Evolutionary conservation across 2,113 vertebrate genomes (phyloP).

Genomic region (Barnardius zonarius): DNA sequence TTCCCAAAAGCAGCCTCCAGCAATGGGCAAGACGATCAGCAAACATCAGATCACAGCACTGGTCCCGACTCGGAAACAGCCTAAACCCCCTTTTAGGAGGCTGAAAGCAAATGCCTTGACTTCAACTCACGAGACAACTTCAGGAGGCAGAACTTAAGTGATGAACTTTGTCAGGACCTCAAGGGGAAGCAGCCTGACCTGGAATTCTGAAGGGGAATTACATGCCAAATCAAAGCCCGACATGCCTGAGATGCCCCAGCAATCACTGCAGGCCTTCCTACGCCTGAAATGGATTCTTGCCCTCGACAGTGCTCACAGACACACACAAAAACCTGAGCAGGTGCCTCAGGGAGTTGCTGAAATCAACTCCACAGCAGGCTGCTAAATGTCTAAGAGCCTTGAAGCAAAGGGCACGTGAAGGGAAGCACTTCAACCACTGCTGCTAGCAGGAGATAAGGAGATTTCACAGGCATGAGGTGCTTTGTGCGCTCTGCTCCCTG

Average conservation of each 20-base stretch:
- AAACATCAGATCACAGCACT: accelerated
- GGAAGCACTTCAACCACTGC: neutral
- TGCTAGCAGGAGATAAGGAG: neutral
- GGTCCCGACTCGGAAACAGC: neutral
- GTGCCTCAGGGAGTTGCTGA: neutral
- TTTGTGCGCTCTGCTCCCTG: accelerated
- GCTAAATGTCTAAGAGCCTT: neutral
- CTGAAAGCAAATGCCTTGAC: neutral
- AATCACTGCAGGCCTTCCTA: neutral
- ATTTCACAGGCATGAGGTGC: neutral
- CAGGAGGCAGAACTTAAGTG: neutral
- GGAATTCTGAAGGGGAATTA: neutral
- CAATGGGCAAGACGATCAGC: accelerated
- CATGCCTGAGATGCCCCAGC: neutral
- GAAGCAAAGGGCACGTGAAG: neutral
- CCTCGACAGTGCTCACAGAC: neutral
- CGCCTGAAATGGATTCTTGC: neutral
- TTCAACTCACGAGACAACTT: accelerated
- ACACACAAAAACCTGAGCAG: neutral
- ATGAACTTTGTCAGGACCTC: neutral
- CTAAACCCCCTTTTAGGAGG: neutral
- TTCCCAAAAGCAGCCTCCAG: neutral
- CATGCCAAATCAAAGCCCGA: neutral
- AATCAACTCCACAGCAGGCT: neutral
- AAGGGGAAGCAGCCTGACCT: neutral